Percentiles rank a stretch among this genome's conserved stretches.
phyloP scores from a whole-genome alignment of 64 coral and sea anemone genomes.

The Anthopleura sola region DNA sequence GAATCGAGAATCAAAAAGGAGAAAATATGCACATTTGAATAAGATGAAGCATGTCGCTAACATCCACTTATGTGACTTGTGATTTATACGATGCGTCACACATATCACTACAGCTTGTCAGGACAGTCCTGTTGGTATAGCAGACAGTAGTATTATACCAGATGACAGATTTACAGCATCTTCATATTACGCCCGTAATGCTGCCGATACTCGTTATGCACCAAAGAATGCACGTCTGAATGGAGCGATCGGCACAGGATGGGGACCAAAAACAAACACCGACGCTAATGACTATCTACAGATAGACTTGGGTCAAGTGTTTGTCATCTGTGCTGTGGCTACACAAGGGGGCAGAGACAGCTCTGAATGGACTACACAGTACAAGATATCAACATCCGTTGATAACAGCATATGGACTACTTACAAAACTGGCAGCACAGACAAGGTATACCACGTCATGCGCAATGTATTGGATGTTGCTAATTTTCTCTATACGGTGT shows the following conservation, averaged over 20 bases:
- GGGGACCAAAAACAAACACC: neutral
- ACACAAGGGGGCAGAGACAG: neutral
- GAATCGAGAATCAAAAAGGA: too few species aligned
- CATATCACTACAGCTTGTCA: too few species aligned
- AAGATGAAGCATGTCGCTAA: too few species aligned
- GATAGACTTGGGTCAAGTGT: conserved; percentile 10
- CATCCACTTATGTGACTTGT: too few species aligned
- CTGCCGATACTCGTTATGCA: too few species aligned
- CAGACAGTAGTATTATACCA: neutral
- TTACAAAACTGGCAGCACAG: neutral
- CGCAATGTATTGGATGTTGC: too few species aligned
- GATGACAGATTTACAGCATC: neutral
- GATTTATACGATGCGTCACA: too few species aligned
- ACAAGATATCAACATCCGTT: conserved; percentile 5
- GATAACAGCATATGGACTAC: conserved; percentile 1
- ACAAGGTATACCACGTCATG: neutral
- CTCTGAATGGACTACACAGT: conserved; percentile 1
- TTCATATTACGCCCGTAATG: neutral
- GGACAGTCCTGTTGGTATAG: neutral
- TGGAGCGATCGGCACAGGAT: neutral
- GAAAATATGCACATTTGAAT: too few species aligned
- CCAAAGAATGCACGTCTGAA: neutral
- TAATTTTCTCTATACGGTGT: too few species aligned
- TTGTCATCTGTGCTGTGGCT: neutral
- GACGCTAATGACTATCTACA: neutral